These are phyloP conservation scores for Thecocarcelia acutangulata DNA, from an alignment of 2,888 invertebrate genomes.

Conservation along the genomic window DNA sequence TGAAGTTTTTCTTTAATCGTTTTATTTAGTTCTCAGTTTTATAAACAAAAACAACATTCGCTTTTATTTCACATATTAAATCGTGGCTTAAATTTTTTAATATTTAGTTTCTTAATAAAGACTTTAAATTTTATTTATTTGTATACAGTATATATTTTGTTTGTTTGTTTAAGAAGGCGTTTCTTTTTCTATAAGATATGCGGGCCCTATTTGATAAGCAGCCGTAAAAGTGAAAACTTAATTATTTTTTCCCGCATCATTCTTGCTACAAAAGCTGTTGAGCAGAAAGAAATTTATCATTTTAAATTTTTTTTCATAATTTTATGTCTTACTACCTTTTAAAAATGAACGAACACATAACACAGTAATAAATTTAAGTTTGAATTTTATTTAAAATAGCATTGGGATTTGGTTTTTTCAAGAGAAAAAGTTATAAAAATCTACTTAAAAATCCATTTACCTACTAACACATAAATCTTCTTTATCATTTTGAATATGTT, in stretches of 20 bases:
- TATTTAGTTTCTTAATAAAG: conserved; percentile 20
- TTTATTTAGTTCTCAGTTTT: conserved; percentile 2
- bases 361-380: conserved; percentile 23
- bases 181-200: conserved; percentile 4
- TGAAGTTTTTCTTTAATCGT: conserved; percentile 38
- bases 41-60: not conserved
- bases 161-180: conserved; percentile 5
- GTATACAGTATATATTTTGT: not conserved
- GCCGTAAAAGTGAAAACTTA: conserved; percentile 43
- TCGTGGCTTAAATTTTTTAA: not conserved
- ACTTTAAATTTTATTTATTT: conserved; percentile 17
- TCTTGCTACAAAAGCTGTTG: conserved; percentile 12
- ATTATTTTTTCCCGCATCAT: conserved; percentile 15
- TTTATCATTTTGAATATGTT: conserved; percentile 27
- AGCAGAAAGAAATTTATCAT: conserved; percentile 17
- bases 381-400: not conserved
- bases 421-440: conserved; percentile 26
- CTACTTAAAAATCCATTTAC: conserved; percentile 48
- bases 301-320: conserved; percentile 24
- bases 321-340: conserved; percentile 6
- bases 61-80: conserved; percentile 19
- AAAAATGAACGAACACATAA: not conserved
- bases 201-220: conserved; percentile 42
- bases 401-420: not conserved
- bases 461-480: conserved; percentile 12